These are phyloP conservation scores for Antedon bifida DNA, from an alignment of 35 echinoderm and acorn worm species.

Conservation along the genomic window DNA sequence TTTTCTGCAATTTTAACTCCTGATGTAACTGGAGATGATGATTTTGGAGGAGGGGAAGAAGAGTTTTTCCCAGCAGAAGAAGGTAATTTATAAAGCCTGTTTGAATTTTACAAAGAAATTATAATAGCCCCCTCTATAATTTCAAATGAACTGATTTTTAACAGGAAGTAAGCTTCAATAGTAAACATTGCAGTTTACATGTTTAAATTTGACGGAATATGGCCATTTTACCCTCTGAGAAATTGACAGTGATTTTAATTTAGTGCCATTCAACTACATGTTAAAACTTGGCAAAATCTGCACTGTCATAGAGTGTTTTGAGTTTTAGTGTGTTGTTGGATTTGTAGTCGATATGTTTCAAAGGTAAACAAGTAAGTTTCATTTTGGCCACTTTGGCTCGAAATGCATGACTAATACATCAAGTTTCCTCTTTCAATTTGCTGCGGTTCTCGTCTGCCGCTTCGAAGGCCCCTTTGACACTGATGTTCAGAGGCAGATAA, in stretches of 20 bases:
- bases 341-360: neutral
- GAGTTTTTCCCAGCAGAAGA: neutral
- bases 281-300: neutral
- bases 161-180: no score
- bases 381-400: neutral
- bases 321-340: neutral
- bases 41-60: neutral
- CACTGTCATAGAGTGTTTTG: neutral
- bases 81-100: neutral
- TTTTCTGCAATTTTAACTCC: neutral
- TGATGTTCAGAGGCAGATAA: constrained; percentile 31
- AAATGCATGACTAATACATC: neutral
- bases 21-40: neutral
- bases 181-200: no score
- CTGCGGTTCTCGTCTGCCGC: neutral
- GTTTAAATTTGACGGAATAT: no score
- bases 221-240: no score
- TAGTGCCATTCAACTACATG: no score
- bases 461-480: neutral
- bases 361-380: neutral
- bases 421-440: neutral
- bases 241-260: no score
- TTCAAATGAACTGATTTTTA: no score
- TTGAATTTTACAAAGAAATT: no score
- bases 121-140: no score